These are phyloP conservation scores for Augochlora pura DNA, from an alignment of 1,140 invertebrate genomes.

Conservation along the genomic window DNA sequence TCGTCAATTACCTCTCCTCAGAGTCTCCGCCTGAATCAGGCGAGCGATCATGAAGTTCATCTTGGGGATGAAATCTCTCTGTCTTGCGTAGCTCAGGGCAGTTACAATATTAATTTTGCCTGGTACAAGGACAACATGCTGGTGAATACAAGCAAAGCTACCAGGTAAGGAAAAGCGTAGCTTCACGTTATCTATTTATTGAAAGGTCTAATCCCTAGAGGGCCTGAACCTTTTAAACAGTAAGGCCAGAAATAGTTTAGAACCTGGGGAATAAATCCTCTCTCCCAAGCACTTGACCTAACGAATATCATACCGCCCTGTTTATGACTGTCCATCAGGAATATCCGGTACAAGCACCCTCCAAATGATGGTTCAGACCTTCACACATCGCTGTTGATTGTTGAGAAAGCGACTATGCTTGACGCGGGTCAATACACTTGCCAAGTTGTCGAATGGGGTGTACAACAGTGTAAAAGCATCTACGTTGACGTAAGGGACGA, in stretches of 20 bases:
- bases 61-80: slow-evolving; percentile 88
- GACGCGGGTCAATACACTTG: slow-evolving; percentile 89
- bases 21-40: slow-evolving; percentile 74
- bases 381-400: slow-evolving; percentile 85
- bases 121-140: slow-evolving; percentile 91
- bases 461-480: slow-evolving; percentile 87
- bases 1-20: slow-evolving; percentile 46
- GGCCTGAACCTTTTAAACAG: not conserved
- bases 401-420: slow-evolving; percentile 84
- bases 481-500: slow-evolving; percentile 84
- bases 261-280: not conserved
- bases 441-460: slow-evolving; percentile 86
- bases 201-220: not conserved
- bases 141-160: slow-evolving; percentile 86
- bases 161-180: slow-evolving; percentile 80
- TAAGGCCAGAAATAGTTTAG: not conserved
- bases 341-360: slow-evolving; percentile 76
- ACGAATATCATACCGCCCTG: not conserved
- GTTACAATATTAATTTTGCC: slow-evolving; percentile 85
- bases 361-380: slow-evolving; percentile 84
- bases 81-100: slow-evolving; percentile 88
- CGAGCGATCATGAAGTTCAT: slow-evolving; percentile 82
- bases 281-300: not conserved
- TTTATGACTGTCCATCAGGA: slow-evolving; percentile 65
- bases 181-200: not conserved